A percentile compares a stretch with the other conserved stretches of the same genome.
phyloP scores from a whole-genome alignment of 2,113 vertebrate genomes.

The Irena cyanogastra region DNA sequence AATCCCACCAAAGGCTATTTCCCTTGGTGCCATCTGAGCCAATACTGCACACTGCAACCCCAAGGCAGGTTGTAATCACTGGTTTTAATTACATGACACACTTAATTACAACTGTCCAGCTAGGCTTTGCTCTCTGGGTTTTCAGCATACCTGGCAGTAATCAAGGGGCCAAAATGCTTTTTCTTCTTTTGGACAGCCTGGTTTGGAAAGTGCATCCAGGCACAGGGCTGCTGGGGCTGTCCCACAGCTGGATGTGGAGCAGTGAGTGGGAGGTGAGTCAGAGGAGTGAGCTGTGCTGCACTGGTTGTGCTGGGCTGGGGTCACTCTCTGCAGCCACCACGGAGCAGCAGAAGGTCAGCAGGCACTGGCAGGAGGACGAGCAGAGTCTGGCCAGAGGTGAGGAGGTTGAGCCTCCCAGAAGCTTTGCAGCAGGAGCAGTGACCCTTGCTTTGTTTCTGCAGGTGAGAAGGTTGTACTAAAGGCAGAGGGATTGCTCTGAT shows the following conservation, averaged over 20 bases:
- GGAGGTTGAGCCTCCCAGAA: background rate
- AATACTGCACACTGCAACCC: background rate
- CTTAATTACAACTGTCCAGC: background rate
- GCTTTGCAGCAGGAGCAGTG: background rate
- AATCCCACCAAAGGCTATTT: background rate
- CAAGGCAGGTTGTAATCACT: background rate
- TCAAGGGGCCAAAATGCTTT: background rate
- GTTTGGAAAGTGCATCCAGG: background rate
- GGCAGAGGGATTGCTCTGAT: background rate
- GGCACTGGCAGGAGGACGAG: background rate
- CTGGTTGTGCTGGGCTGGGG: background rate
- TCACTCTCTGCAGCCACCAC: background rate
- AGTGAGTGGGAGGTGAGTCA: background rate
- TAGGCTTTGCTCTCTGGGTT: background rate
- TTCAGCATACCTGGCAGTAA: background rate
- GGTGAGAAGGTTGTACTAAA: background rate
- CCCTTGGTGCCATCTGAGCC: background rate
- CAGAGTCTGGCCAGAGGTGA: background rate
- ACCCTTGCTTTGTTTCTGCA: slow-evolving; percentile 1
- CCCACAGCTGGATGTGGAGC: background rate
- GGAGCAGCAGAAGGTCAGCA: background rate
- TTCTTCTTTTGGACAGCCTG: background rate
- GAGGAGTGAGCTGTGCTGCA: background rate
- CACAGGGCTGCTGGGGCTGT: background rate
- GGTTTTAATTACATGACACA: background rate